Percentiles rank a stretch among this genome's conserved stretches.
phyloP scores from a whole-genome alignment of 2,113 vertebrate species.

The Melanostigma gelatinosum region DNA sequence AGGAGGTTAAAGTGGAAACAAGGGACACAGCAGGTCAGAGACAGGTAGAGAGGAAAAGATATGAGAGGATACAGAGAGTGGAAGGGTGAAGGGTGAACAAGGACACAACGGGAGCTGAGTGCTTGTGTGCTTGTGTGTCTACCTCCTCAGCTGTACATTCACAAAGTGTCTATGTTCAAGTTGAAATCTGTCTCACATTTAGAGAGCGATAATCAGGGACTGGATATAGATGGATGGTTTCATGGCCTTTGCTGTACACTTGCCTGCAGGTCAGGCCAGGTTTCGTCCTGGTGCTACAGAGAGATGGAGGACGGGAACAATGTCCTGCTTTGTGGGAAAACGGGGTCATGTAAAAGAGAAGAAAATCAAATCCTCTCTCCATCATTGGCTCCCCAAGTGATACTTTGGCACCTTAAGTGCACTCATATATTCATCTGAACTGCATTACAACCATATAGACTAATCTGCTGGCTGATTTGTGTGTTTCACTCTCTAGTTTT shows the following conservation, averaged over 20 bases:
- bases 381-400: slow-evolving; percentile 8
- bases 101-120: slow-evolving; percentile 33
- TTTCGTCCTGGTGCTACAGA: neutral
- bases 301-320: slow-evolving; percentile 17
- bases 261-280: slow-evolving; percentile 37
- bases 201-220: slow-evolving; percentile 8
- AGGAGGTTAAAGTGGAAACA: slow-evolving; percentile 32
- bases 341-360: slow-evolving; percentile 17
- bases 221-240: slow-evolving; percentile 61
- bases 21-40: slow-evolving; percentile 31
- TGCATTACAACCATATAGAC: slow-evolving; percentile 4
- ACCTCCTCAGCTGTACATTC: slow-evolving; percentile 40
- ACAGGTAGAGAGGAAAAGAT: slow-evolving; percentile 42
- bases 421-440: slow-evolving; percentile 2
- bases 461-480: neutral
- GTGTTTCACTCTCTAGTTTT: neutral
- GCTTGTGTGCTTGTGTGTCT: slow-evolving; percentile 29
- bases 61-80: slow-evolving; percentile 38
- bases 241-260: slow-evolving; percentile 48
- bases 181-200: slow-evolving; percentile 63
- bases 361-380: slow-evolving; percentile 2
- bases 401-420: neutral
- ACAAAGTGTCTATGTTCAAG: slow-evolving; percentile 57
- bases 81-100: slow-evolving; percentile 47
- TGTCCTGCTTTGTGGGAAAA: slow-evolving; percentile 7